A percentile compares a stretch with the other conserved stretches of the same genome.
Conservation (phyloP, 2,113 vertebrate species). For the Neoarius graeffei region DNA sequence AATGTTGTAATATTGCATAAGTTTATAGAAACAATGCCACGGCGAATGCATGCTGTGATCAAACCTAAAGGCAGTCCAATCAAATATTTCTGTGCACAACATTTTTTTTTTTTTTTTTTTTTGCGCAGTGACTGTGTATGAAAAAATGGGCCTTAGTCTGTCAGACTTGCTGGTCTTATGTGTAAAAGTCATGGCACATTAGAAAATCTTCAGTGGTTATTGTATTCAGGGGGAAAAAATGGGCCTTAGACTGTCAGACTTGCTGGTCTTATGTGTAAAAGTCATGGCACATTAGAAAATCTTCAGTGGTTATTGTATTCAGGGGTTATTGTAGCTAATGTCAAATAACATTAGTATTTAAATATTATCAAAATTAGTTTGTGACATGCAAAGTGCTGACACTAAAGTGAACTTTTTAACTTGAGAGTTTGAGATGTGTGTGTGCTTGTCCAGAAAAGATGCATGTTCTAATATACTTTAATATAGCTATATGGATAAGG, state of each 20-base stretch:
- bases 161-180: not conserved
- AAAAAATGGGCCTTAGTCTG: no score
- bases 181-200: not conserved
- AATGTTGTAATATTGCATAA: no score
- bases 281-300: not conserved
- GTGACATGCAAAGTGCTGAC: not conserved
- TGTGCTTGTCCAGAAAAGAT: not conserved
- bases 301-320: no score
- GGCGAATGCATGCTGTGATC: no score
- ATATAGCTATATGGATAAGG: not conserved
- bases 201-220: not conserved
- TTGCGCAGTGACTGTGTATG: not conserved
- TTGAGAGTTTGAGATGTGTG: no score
- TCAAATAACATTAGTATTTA: not conserved
- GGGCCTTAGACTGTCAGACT: no score
- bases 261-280: not conserved
- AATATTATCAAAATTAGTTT: not conserved
- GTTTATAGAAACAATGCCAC: no score
- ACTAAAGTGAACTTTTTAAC: not conserved
- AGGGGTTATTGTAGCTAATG: not conserved
- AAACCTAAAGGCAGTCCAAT: no score
- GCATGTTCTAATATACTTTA: not conserved
- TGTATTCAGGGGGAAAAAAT: no score
- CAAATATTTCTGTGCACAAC: no score
- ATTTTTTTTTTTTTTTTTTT: no score